These are phyloP conservation scores for Acleris cristana DNA, from an alignment of 2,888 invertebrate genomes.

Conservation along the genomic window DNA sequence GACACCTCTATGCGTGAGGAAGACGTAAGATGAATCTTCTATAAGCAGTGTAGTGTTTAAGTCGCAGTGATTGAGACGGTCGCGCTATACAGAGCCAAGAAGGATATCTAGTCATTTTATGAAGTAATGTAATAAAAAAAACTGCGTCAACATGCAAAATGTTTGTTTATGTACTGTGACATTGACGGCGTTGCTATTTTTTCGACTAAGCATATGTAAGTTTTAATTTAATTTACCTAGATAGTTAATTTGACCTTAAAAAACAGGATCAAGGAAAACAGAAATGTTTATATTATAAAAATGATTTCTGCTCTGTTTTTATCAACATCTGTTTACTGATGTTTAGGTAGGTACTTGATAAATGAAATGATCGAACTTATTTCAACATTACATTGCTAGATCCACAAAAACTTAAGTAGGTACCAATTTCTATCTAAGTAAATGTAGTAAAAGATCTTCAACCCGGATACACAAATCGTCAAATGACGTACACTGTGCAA, in stretches of 20 bases:
- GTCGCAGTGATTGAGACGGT: slow-evolving; percentile 9
- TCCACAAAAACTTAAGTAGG: no score
- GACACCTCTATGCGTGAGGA: background rate
- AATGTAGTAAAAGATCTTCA: no score
- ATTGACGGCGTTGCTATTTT: slow-evolving; percentile 6
- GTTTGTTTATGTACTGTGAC: slow-evolving; percentile 9
- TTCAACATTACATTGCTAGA: no score
- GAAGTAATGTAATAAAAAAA: no score
- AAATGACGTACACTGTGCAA: no score
- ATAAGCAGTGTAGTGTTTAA: background rate
- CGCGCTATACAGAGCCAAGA: background rate
- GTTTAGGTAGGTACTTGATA: no score
- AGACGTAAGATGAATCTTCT: slow-evolving; percentile 5
- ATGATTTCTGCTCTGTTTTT: background rate
- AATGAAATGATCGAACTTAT: no score
- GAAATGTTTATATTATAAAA: background rate
- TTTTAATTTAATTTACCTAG: background rate
- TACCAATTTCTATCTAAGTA: no score
- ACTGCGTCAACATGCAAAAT: slow-evolving; percentile 9
- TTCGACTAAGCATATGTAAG: slow-evolving; percentile 22
- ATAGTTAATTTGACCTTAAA: background rate
- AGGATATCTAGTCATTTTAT: slow-evolving; percentile 24
- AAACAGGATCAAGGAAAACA: background rate
- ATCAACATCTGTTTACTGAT: no score
- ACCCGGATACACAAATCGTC: no score